Conservation (phyloP, 2,113 vertebrate genomes). For the Eleginops maclovinus region DNA sequence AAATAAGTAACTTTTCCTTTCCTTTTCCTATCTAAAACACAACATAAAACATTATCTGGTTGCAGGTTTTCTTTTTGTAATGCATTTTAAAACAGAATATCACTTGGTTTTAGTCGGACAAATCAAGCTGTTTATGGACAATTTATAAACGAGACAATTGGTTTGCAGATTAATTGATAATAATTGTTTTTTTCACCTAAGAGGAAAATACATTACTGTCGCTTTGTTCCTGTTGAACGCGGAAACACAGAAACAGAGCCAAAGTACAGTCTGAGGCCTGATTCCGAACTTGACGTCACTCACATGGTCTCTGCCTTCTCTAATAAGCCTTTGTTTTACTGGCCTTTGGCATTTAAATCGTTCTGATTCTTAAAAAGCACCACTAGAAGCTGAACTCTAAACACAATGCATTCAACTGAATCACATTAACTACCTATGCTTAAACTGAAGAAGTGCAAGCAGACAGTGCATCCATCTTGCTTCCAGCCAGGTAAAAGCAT, state of each 20-base stretch:
- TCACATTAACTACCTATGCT: background rate
- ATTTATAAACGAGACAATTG: too few relatives aligned
- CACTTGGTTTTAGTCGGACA: background rate
- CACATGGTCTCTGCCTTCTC: background rate
- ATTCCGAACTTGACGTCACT: conserved; percentile 38
- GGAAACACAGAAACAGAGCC: conserved; percentile 25
- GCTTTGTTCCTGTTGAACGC: conserved; percentile 5
- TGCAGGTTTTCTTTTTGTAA: background rate
- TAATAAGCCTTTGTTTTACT: conserved; percentile 29
- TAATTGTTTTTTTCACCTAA: background rate
- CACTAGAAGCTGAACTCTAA: conserved; percentile 5
- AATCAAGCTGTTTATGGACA: background rate
- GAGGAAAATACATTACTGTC: background rate
- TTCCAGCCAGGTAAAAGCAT: conserved; percentile 24
- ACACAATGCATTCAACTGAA: conserved; percentile 18
- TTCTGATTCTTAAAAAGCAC: conserved; percentile 24
- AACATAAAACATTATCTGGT: background rate
- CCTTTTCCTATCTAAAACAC: too few relatives aligned
- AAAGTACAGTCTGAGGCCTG: conserved; percentile 3
- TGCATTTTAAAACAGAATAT: background rate
- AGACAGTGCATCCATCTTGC: conserved; percentile 3
- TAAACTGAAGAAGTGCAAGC: background rate
- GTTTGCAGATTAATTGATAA: too few relatives aligned
- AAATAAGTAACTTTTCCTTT: background rate
- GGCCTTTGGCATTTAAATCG: conserved; percentile 18